phyloP scores from a whole-genome alignment of 2,888 invertebrate species.

The Tenthredo mesomela region DNA sequence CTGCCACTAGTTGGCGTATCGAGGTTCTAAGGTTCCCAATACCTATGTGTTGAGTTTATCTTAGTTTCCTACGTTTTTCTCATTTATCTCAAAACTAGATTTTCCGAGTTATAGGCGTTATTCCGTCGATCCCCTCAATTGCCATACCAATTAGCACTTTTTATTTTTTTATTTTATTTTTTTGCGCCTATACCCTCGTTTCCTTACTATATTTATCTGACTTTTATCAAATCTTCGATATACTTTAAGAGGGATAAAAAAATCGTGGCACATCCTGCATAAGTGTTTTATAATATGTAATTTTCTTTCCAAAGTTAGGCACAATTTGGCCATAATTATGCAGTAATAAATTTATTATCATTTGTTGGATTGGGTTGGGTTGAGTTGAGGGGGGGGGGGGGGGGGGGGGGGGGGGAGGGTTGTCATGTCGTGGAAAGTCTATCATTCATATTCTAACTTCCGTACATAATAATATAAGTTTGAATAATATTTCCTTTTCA shows the following conservation, averaged over 20 bases:
- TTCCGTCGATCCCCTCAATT: too few species aligned
- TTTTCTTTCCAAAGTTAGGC: slow-evolving; percentile 5
- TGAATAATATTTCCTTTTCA: not conserved
- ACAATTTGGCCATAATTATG: slow-evolving; percentile 16
- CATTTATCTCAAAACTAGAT: too few species aligned
- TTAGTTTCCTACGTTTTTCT: too few species aligned
- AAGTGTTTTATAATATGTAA: not conserved
- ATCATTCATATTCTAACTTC: not conserved
- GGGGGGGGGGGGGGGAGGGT: too few species aligned
- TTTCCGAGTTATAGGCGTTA: too few species aligned
- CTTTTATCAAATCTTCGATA: not conserved
- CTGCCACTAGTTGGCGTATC: too few species aligned
- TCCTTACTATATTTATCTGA: not conserved
- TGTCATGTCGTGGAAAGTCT: not conserved
- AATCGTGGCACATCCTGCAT: not conserved
- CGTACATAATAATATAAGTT: not conserved
- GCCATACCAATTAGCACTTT: not conserved
- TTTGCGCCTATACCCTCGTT: not conserved
- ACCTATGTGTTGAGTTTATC: too few species aligned
- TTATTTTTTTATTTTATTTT: too few species aligned
- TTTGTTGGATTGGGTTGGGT: too few species aligned
- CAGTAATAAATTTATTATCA: not conserved
- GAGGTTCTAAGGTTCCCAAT: too few species aligned
- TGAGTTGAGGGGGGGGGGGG: too few species aligned
- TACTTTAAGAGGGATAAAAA: not conserved